Evolutionary conservation across 2,888 invertebrate species (phyloP), one percentile per base, ranked within the genome.

Genomic region (Cataglyphis rosenhaueri): DNA sequence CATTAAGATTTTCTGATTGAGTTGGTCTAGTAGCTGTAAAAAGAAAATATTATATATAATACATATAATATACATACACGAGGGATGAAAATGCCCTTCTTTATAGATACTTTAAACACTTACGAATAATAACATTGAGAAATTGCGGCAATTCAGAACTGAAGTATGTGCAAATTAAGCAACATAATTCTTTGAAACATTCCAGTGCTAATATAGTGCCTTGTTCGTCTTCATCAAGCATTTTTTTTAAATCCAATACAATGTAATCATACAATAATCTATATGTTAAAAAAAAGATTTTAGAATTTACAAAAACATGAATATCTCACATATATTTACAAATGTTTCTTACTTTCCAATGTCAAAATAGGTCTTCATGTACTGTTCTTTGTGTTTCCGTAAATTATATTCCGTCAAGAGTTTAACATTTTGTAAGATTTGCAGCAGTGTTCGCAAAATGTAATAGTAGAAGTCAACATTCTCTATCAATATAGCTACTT

Each of bases 401-500:
- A 91, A 85, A 64, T 94, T 94, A 12, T 92, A 82, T 8, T 90
- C 89, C 90, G 94, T 95, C n/a, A 92, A 87, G 0, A 89, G 86
- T 85, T 95, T 95, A 0, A 95, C 84, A 70, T 87, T 92, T 44
- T 94, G 94, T 9, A 96, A 86, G 29, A 95, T 88, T 85, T 94
- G 92, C 21, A 95, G 88, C 0, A 95, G 95, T 0, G 93, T 93
- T 81, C 95, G 95, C 83, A 96, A 88, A n/a, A 95, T 94, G 93
- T 96, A 96, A 35, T 95, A 94, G 92, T 96, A 96, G 89, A 97
- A 95, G 61, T 96, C 96, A 0, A 95, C 93, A 0, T 96, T 95
- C 0, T 95, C 94, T 85, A 95, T 95, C 15, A 97, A 89, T 25
- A 95, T 89, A 79, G 95, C 95, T 9, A 95, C 95, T 84, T 96